Evolutionary conservation across 2,113 vertebrate genomes (phyloP).

Genomic region (Megaceryle torquata): DNA sequence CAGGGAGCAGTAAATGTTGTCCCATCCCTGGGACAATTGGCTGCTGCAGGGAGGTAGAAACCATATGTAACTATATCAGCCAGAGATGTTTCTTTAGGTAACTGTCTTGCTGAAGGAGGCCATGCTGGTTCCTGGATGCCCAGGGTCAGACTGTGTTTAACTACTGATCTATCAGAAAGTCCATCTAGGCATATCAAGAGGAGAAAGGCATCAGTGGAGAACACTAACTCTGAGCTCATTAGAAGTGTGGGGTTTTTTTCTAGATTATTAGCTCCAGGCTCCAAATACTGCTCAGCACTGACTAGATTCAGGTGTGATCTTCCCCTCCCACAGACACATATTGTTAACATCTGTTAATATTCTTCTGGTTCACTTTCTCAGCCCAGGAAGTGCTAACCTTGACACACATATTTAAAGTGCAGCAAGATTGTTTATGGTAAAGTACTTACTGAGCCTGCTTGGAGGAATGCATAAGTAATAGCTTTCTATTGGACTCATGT

Average conservation of each 20-base stretch:
- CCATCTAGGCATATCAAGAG: not conserved
- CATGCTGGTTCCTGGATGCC: not conserved
- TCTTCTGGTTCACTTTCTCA: constrained; percentile 14
- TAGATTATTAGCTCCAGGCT: not conserved
- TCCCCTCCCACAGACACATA: constrained; percentile 19
- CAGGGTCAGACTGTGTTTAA: not conserved
- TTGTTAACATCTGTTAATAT: constrained; percentile 33
- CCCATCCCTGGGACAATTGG: not conserved
- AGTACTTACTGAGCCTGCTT: constrained; percentile 33
- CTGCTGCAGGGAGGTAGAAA: not conserved
- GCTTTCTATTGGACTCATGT: constrained; percentile 47
- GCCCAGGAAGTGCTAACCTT: constrained; percentile 25
- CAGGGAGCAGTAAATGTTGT: not conserved
- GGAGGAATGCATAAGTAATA: constrained; percentile 33
- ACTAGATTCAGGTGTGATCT: constrained; percentile 51
- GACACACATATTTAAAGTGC: constrained; percentile 23
- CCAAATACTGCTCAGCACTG: not conserved
- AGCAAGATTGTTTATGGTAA: constrained; percentile 20
- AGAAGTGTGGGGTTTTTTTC: rapidly evolving
- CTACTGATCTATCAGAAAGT: not conserved
- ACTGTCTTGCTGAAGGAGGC: not conserved
- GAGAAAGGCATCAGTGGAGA: not conserved
- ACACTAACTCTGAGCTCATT: not conserved
- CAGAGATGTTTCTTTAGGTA: not conserved
- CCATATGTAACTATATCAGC: not conserved